Evolutionary conservation across 2,888 invertebrate species (phyloP), one percentile per base, ranked within the genome.

Genomic region (Microctonus hyperodae): DNA sequence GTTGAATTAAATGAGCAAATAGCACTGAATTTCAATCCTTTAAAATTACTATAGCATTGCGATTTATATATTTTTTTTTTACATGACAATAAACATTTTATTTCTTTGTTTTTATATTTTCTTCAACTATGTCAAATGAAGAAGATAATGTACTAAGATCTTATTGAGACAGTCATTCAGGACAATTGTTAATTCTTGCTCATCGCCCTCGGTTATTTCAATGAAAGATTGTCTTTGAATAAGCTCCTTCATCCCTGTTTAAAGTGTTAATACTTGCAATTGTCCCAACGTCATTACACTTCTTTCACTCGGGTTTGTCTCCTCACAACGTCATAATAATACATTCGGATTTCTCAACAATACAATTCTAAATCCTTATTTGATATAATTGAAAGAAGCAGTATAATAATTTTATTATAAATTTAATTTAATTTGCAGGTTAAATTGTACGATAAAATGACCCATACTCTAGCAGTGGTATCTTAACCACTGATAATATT

Each of bases 231-330:
- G 16, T 16, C 23, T 25, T n/a, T 35, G 28, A 16, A 23, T 33
- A 60, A 50, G 53, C 23, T 16, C 37, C 37, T 55, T 62, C 40
- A 51, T 62, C 35, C 35, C 37, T 33, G 16, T 44, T 44, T 44
- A 44, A 16, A 44, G 51, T 33, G 35, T 51, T 33, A 55, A 53
- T 50, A 57, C 23, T 55, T 59, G 60, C 35, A 44, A 48, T 55
- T 28, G 48, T 28, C 16, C 44, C 16, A 44, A 44, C 62, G 37
- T 58, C 50, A 60, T 56, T 40, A 65, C 62, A 57, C 51, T 64
- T 59, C 31, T 48, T 40, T 51, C 59, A 37, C 23, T 35, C n/a
- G 10, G 20, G 6, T 44, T 55, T 56, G 56, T 59, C 16, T 51
- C 61, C 58, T 50, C 59, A 28, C 35, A 55, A 20, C 56, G 33